Conservation (phyloP, 2,797 vertebrate genomes). For the Clarias pachynema region DNA sequence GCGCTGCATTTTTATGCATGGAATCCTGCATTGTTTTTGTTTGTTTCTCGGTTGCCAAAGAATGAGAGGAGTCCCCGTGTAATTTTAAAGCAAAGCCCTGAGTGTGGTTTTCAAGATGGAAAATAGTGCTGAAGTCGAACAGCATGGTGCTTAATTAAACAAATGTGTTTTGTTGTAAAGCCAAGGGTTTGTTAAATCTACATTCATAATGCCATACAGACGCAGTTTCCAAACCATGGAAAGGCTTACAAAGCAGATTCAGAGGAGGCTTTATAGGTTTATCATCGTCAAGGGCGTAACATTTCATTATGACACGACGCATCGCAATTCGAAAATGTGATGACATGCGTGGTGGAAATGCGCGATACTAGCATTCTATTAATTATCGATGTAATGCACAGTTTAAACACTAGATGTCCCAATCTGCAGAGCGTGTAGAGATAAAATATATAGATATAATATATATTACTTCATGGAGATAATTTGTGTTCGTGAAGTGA, state of each 20-base stretch:
- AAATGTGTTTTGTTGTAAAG: constrained; percentile 47
- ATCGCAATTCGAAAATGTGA: not conserved
- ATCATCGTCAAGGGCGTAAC: constrained; percentile 43
- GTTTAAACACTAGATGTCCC: not conserved
- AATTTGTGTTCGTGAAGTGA: not conserved
- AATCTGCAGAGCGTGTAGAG: not conserved
- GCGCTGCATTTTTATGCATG: constrained; percentile 22
- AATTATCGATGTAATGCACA: not conserved
- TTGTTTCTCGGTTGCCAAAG: constrained; percentile 50
- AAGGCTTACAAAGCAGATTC: constrained; percentile 32
- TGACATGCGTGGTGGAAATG: not conserved
- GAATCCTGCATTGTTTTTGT: constrained; percentile 42
- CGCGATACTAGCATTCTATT: not conserved
- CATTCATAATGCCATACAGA: constrained; percentile 63
- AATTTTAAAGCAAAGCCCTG: constrained; percentile 58
- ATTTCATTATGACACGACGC: not conserved
- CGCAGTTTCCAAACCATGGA: constrained; percentile 38
- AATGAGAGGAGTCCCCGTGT: constrained; percentile 57
- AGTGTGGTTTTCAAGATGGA: constrained; percentile 67
- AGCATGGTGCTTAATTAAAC: constrained; percentile 60
- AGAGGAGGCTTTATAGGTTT: constrained; percentile 43
- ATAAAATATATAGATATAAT: not conserved
- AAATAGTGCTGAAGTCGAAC: constrained; percentile 56
- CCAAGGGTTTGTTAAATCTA: constrained; percentile 33
- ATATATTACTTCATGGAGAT: not conserved